Percentiles rank a stretch among this genome's conserved stretches.
Evolutionary conservation across 2,797 vertebrate species (phyloP).

Genomic region (Rachycentron canadum): DNA sequence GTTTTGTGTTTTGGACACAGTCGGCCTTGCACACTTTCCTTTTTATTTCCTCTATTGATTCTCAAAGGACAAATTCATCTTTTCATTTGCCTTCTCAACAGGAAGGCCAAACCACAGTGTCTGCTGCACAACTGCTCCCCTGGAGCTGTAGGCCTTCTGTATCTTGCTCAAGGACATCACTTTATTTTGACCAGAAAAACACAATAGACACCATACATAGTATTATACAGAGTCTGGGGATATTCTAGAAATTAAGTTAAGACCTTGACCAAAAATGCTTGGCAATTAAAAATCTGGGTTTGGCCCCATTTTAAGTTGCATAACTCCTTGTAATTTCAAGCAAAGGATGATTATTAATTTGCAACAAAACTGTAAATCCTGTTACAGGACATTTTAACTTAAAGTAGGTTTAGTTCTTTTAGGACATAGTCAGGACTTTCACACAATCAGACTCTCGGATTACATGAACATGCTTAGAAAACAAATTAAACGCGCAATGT

Average conservation of each 20-base stretch:
- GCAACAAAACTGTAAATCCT: not conserved
- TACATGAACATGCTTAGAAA: not conserved
- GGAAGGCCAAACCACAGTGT: conserved; percentile 66
- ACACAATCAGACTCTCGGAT: not conserved
- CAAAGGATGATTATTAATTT: not conserved
- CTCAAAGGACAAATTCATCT: conserved; percentile 65
- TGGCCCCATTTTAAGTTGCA: not conserved
- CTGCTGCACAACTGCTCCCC: conserved; percentile 50
- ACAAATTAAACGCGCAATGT: not conserved
- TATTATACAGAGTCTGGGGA: not conserved
- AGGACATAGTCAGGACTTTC: not conserved
- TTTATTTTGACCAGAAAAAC: conserved; percentile 31
- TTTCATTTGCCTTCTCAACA: conserved; percentile 54
- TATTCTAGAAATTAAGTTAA: not conserved
- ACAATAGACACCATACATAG: not conserved
- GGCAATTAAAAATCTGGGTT: not conserved
- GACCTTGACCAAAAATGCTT: not conserved
- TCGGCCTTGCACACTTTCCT: conserved; percentile 49
- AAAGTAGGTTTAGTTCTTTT: not conserved
- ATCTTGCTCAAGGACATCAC: conserved; percentile 46
- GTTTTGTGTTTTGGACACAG: conserved; percentile 51
- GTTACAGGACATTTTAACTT: not conserved
- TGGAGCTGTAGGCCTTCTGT: conserved; percentile 40
- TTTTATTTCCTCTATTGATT: conserved; percentile 57
- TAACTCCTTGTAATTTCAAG: not conserved